Evolutionary conservation across 2,888 invertebrate genomes (phyloP), one percentile per base, ranked within the genome.

Genomic region (Drosophila phalerata): DNA sequence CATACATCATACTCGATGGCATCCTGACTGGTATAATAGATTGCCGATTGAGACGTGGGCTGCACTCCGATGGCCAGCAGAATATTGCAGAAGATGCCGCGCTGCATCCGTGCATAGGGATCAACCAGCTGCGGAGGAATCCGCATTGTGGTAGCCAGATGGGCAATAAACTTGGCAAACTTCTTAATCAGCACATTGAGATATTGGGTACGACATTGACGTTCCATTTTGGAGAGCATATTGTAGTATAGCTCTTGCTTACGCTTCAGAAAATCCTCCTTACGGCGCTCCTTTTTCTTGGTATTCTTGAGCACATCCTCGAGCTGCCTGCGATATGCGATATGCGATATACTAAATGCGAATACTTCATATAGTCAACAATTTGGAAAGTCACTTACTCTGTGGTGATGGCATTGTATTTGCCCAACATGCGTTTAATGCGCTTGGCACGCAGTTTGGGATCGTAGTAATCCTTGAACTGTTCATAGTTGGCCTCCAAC

Each of bases 51-150:
- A 1, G 77, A 80, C 1, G 79, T 74, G 0, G 90, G 90, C 67
- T 90, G 90, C 4, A 91, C 88, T 1, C 90, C 91, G 30, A 91
- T 90, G n/a, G 90, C 86, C 53, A 88, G 63, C 30, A 91, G 52
- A 1, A 91, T 91, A 53, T 91, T 91, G 32, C 90, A 91, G 53
- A 91, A 91, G 47, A 91, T 88, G 34, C 86, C 90, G 19, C 91
- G 90, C 69, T 91, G 91, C 91, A 91, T 91, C 17, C 91, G 88
- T 1, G 88, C 85, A 71, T 91, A 91, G 0, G 91, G 90, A 65
- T 91, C 90, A 19, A 86, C 81, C 45, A 91, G 74, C 45, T 82
- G 84, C 6, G 88, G 83, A 2, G 91, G 91, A 19, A 90, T 86
- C 0, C 78, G 83, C 90, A 91, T 90, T 19, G 90, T 90, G 11